Conservation (phyloP, 2,888 invertebrate species). For the Nemapogon koenigi region DNA sequence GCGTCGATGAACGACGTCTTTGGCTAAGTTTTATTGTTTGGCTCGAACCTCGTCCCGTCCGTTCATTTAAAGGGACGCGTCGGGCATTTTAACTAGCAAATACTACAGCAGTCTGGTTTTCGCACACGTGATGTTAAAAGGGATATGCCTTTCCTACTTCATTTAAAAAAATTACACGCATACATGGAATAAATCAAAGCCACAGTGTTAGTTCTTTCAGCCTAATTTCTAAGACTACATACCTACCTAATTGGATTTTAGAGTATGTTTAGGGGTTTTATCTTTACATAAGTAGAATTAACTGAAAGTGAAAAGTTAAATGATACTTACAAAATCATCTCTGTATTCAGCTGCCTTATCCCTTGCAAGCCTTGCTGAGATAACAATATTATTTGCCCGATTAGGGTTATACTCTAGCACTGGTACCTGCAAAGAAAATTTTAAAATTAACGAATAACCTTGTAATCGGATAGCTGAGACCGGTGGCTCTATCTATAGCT, state of each 20-base stretch:
- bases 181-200: no score
- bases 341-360: conserved; percentile 34
- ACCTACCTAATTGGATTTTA: no score
- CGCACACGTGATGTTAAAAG: no score
- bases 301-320: conserved; percentile 20
- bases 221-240: no score
- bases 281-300: no score
- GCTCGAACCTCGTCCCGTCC: conserved; percentile 38
- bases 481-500: no score
- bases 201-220: no score
- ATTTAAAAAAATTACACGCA: no score
- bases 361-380: conserved; percentile 34
- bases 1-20: conserved; percentile 33
- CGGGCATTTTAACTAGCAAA: conserved; percentile 47
- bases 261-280: no score
- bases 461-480: no score
- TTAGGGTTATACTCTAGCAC: conserved; percentile 26
- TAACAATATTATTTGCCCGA: conserved; percentile 29
- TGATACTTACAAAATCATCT: conserved; percentile 45
- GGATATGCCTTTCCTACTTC: no score
- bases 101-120: conserved; percentile 32
- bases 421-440: conserved; percentile 34
- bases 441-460: no score
- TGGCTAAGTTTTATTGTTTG: conserved; percentile 48
- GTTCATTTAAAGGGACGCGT: conserved; percentile 58